Conservation (phyloP, 2,113 vertebrate genomes). For the Cyphomyrus discorhynchus region DNA sequence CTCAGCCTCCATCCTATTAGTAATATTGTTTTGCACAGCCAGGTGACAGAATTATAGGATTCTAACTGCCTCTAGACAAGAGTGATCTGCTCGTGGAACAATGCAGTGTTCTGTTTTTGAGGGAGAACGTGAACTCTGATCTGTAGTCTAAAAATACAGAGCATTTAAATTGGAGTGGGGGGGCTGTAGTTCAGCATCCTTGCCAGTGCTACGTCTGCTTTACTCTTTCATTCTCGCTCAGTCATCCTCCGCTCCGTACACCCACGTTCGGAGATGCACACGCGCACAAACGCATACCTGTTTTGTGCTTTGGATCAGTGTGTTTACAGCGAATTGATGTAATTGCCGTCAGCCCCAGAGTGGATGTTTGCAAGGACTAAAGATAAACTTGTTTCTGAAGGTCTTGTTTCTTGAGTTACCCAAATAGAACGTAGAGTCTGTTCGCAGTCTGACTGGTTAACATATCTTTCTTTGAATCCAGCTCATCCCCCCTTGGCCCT, state of each 20-base stretch:
- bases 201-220: constrained; percentile 2
- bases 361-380: constrained; percentile 52
- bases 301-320: constrained; percentile 43
- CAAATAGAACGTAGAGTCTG: constrained; percentile 51
- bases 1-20: neutral
- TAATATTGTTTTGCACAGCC: constrained; percentile 23
- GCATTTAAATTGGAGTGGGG: constrained; percentile 24
- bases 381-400: constrained; percentile 52
- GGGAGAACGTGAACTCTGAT: constrained; percentile 43
- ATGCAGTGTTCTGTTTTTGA: constrained; percentile 43
- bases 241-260: neutral
- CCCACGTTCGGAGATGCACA: neutral
- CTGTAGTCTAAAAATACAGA: constrained; percentile 54
- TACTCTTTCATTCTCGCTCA: constrained; percentile 15
- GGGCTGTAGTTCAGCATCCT: constrained; percentile 33
- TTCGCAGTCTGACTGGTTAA: constrained; percentile 59
- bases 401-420: constrained; percentile 54
- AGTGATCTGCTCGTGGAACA: constrained; percentile 42
- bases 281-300: neutral
- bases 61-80: neutral
- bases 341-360: constrained; percentile 51
- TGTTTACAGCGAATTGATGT: constrained; percentile 48
- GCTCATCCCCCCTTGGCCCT: constrained; percentile 37
- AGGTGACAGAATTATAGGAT: constrained; percentile 25
- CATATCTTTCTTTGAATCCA: constrained; percentile 63